Percentiles rank a stretch among this genome's conserved stretches.
Evolutionary conservation across 2,888 invertebrate genomes (phyloP).

Genomic region (Crepidodera aurea): DNA sequence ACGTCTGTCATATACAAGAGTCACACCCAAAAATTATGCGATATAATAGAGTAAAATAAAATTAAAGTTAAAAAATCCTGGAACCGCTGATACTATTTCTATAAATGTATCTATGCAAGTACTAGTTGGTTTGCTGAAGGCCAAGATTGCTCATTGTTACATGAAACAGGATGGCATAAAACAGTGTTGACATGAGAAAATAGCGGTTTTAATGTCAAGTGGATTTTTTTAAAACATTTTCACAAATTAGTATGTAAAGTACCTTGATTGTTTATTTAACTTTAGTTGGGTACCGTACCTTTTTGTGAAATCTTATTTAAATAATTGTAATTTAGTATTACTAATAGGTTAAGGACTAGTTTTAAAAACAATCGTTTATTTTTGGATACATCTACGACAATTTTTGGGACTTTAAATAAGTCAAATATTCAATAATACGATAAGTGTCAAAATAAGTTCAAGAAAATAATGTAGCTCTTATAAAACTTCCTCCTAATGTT

Average conservation of each 20-base stretch:
- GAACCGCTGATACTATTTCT: not conserved
- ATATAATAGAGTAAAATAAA: too few species aligned
- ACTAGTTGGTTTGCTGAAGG: conserved; percentile 11
- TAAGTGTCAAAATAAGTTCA: too few species aligned
- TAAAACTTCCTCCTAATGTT: too few species aligned
- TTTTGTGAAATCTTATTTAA: not conserved
- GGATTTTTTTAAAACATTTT: not conserved
- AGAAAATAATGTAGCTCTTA: too few species aligned
- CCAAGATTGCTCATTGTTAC: conserved; percentile 14
- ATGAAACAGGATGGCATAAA: conserved; percentile 18
- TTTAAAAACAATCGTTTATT: too few species aligned
- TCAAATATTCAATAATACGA: too few species aligned
- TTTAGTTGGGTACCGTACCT: not conserved
- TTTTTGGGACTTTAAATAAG: too few species aligned
- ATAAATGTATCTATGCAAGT: not conserved
- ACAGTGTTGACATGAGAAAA: conserved; percentile 11
- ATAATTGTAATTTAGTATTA: not conserved
- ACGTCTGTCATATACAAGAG: too few species aligned
- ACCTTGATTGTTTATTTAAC: not conserved
- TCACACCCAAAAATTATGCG: too few species aligned
- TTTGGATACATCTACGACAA: too few species aligned
- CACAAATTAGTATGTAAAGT: conserved; percentile 8
- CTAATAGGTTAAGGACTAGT: too few species aligned
- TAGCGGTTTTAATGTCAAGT: conserved; percentile 10
- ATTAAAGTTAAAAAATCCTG: too few species aligned